Conservation (phyloP, 2,113 vertebrate species). For the Ceyx margarethae region DNA sequence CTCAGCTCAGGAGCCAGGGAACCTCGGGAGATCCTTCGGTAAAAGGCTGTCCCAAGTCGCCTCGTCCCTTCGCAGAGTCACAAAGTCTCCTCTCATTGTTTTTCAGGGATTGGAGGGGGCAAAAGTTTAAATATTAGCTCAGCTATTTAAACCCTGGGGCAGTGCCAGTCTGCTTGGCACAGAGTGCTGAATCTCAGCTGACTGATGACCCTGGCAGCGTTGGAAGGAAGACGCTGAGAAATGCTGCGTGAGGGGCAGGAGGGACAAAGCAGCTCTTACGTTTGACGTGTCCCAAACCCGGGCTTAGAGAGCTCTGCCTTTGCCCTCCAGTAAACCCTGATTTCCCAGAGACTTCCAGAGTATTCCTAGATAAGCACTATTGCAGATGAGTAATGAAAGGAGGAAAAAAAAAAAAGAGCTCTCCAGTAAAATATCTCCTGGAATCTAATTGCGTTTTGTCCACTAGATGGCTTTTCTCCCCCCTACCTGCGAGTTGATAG, state of each 20-base stretch:
- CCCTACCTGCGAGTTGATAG: neutral
- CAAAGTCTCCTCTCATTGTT: slow-evolving; percentile 54
- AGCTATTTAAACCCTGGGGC: slow-evolving; percentile 34
- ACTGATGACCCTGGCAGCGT: neutral
- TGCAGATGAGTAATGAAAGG: neutral
- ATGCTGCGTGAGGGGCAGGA: neutral
- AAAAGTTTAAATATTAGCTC: slow-evolving; percentile 71
- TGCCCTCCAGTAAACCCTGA: neutral
- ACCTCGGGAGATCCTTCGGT: neutral
- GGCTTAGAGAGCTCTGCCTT: neutral
- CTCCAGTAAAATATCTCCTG: neutral
- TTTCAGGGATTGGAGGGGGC: slow-evolving; percentile 43
- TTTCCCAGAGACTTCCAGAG: neutral
- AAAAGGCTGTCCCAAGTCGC: neutral
- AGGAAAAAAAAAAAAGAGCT: neutral
- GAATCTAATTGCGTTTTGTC: slow-evolving; percentile 18
- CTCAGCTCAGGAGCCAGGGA: neutral
- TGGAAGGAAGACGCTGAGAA: slow-evolving; percentile 22
- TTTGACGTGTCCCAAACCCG: neutral
- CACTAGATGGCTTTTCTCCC: slow-evolving; percentile 49
- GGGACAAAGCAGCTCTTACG: neutral
- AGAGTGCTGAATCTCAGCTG: neutral
- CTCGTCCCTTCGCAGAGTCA: slow-evolving; percentile 44
- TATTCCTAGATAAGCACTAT: neutral
- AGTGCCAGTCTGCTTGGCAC: neutral